These are phyloP conservation scores for Plagodis dolabraria DNA, from an alignment of 2,888 invertebrate species.

Conservation along the genomic window DNA sequence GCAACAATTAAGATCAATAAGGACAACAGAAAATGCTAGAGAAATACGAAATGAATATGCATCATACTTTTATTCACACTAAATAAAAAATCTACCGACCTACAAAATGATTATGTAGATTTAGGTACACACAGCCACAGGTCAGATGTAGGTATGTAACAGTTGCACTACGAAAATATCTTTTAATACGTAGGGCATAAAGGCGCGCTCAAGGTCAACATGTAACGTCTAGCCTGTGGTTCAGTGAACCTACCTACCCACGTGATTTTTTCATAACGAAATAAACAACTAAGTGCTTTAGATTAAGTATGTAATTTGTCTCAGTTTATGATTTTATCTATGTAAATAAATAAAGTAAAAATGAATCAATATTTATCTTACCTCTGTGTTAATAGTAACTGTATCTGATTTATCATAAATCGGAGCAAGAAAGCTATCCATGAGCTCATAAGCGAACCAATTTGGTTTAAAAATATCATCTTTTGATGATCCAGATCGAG, in stretches of 20 bases:
- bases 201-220: slow-evolving; percentile 20
- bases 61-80: slow-evolving; percentile 26
- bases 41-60: slow-evolving; percentile 27
- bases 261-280: slow-evolving; percentile 8
- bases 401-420: slow-evolving; percentile 18
- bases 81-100: too few species aligned
- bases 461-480: slow-evolving; percentile 31
- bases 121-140: background rate
- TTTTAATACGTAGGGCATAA: slow-evolving; percentile 14
- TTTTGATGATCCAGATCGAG: slow-evolving; percentile 29
- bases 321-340: too few species aligned
- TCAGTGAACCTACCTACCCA: slow-evolving; percentile 11
- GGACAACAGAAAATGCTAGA: slow-evolving; percentile 24
- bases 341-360: too few species aligned
- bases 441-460: slow-evolving; percentile 43
- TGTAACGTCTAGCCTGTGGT: slow-evolving; percentile 22
- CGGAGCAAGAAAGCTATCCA: slow-evolving; percentile 39
- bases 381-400: too few species aligned
- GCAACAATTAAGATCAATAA: slow-evolving; percentile 31
- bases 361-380: too few species aligned
- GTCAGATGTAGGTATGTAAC: background rate
- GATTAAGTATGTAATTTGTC: too few species aligned
- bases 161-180: too few species aligned
- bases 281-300: slow-evolving; percentile 5
- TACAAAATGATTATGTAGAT: too few species aligned